These are phyloP conservation scores for Bombyx huttoni DNA, from an alignment of 2,888 invertebrate species.

Conservation along the genomic window DNA sequence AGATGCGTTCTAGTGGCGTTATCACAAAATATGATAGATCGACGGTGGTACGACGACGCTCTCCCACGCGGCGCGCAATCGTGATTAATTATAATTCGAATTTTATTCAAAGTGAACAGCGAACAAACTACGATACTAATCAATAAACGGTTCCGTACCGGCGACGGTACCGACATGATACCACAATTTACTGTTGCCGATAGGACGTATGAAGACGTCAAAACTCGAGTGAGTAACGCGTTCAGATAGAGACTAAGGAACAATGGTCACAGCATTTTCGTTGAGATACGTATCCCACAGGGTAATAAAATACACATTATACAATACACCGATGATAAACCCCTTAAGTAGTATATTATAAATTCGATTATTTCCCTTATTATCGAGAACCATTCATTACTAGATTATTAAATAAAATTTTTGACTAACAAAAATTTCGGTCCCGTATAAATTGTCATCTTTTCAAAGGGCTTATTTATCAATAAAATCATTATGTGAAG, in stretches of 20 bases:
- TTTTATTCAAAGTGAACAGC: conserved; percentile 73
- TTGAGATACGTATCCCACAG: conserved; percentile 30
- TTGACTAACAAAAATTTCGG: no score
- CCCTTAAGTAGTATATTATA: conserved; percentile 4
- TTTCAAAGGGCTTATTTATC: neutral
- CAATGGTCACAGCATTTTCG: conserved; percentile 54
- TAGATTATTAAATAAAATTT: no score
- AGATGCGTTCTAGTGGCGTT: conserved; percentile 66
- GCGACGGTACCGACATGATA: conserved; percentile 66
- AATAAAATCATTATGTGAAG: neutral
- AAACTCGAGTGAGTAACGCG: conserved; percentile 44
- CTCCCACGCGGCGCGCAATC: conserved; percentile 63
- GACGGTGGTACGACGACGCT: conserved; percentile 56
- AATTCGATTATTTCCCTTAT: neutral
- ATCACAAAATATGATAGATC: conserved; percentile 73
- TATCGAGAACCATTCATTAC: neutral
- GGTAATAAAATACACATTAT: conserved; percentile 20
- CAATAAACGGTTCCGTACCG: conserved; percentile 72
- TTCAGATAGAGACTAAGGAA: conserved; percentile 46
- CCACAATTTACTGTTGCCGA: conserved; percentile 66
- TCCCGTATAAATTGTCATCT: no score
- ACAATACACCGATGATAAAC: conserved; percentile 21
- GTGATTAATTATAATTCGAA: conserved; percentile 73
- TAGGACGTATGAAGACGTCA: conserved; percentile 67
- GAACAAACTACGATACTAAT: conserved; percentile 71